These are phyloP conservation scores for Sabatieria punctata DNA, from an alignment of 2,888 invertebrate species.

Conservation along the genomic window DNA sequence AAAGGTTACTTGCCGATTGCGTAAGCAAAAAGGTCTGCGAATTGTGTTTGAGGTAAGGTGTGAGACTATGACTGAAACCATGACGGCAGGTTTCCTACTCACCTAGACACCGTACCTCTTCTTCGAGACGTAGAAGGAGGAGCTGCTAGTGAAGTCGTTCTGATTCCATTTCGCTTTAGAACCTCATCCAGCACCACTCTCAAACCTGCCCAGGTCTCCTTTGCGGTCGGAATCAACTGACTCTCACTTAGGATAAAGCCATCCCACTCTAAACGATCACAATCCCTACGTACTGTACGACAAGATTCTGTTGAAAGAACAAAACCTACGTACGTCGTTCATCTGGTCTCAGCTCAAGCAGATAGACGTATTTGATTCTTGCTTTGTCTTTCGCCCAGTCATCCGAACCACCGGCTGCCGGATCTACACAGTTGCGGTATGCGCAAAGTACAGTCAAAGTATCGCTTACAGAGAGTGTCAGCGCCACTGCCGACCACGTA, in stretches of 20 bases:
- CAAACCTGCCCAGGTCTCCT: conserved; percentile 29
- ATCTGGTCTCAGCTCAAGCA: conserved; percentile 26
- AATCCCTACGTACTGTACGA: too few relatives aligned
- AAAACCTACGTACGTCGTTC: conserved; percentile 3
- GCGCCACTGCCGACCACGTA: conserved; percentile 29
- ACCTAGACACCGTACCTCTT: too few relatives aligned
- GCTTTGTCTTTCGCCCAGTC: conserved; percentile 31
- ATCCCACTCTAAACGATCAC: conserved; percentile 23
- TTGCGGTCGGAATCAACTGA: conserved; percentile 26
- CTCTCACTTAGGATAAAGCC: conserved; percentile 27
- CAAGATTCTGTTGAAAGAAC: too few relatives aligned
- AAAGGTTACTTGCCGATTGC: too few relatives aligned
- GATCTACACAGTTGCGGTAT: conserved; percentile 15
- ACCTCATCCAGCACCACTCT: conserved; percentile 25
- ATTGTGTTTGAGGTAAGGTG: too few relatives aligned
- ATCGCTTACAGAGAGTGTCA: conserved; percentile 23
- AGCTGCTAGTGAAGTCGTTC: too few relatives aligned
- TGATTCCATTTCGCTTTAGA: conserved; percentile 5
- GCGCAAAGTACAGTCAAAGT: neutral
- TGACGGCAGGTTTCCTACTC: too few relatives aligned
- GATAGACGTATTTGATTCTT: conserved; percentile 25
- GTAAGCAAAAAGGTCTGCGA: too few relatives aligned
- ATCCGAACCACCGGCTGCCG: conserved; percentile 28
- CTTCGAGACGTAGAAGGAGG: too few relatives aligned
- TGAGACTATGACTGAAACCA: too few relatives aligned